Evolutionary conservation across 2,797 vertebrate species (phyloP), one percentile per base, ranked within the genome.

Genomic region (Lepus oiostolus): DNA sequence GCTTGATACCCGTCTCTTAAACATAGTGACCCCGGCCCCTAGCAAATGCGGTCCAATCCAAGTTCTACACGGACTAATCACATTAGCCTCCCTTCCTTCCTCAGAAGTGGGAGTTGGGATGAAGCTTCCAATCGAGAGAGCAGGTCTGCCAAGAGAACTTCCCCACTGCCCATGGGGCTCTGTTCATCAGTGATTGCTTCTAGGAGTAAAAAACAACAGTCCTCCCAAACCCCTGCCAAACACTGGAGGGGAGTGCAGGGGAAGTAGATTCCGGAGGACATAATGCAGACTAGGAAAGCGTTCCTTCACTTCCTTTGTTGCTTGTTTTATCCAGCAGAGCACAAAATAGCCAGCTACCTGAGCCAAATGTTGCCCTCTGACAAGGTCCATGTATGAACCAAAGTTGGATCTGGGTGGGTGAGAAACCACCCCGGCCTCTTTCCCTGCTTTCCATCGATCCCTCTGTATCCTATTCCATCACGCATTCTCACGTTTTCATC

Each of bases 381-480:
- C 2, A n/a, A 77, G 7, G 42, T 24, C 50, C 1, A 2, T 7
- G 2, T 3, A 13, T 28, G 13, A 80, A 52, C 32, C 42, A 21
- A 79, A 38, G 79, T 77, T 11, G 24, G 47, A 75, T 24, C 13
- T 21, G 24, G 2, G 12, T 38, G 22, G 42, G 12, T 14, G 6
- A 50, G 47, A 68, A 86, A 22, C 7, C 72, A 70, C 7, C 38
- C 28, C 1, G 5, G 19, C 6, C 6, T 47, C 32, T 13, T n/a
- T 30, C 17, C 0, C 9, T 14, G 58, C 67, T 58, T 6, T 6
- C 2, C 13, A 11, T n/a, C 1, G 21, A 30, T n/a, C 28, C 32
- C 38, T 32, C n/a, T 47, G 58, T 76, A 74, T 7, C 16, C 52
- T 52, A 24, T 62, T 35, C 42, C 11, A 5, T 4, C n/a, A 35